phyloP scores from a whole-genome alignment of 2,113 vertebrate species.

The Alethe castanea region DNA sequence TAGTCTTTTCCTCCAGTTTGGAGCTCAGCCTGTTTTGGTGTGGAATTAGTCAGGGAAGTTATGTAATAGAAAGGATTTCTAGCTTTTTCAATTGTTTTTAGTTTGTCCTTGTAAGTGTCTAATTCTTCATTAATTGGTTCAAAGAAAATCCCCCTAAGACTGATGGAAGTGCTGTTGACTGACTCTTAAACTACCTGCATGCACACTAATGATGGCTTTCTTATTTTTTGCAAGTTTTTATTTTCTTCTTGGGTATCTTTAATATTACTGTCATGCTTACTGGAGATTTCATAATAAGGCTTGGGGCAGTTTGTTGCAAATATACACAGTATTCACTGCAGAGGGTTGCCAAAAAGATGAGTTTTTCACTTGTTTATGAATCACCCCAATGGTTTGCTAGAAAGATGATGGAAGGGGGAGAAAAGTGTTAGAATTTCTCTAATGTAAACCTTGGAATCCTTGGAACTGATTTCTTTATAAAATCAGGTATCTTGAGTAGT shows the following conservation, averaged over 20 bases:
- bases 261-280: neutral
- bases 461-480: neutral
- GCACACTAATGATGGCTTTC: neutral
- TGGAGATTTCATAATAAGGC: neutral
- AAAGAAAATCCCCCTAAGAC: neutral
- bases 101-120: neutral
- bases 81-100: neutral
- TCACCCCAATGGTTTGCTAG: neutral
- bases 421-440: neutral
- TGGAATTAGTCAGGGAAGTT: neutral
- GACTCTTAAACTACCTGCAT: neutral
- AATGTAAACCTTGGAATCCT: neutral
- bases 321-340: neutral
- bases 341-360: neutral
- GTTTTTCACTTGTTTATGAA: neutral
- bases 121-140: neutral
- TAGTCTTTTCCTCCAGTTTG: neutral
- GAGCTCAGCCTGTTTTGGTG: neutral
- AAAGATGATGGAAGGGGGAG: neutral
- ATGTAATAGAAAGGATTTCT: constrained; percentile 5
- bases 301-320: neutral
- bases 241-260: neutral
- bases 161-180: neutral
- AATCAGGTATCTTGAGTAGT: neutral
- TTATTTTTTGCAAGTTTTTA: neutral